These are phyloP conservation scores for Zoanthus sociatus DNA, from an alignment of 92 coral and sea anemone species.

Conservation along the genomic window DNA sequence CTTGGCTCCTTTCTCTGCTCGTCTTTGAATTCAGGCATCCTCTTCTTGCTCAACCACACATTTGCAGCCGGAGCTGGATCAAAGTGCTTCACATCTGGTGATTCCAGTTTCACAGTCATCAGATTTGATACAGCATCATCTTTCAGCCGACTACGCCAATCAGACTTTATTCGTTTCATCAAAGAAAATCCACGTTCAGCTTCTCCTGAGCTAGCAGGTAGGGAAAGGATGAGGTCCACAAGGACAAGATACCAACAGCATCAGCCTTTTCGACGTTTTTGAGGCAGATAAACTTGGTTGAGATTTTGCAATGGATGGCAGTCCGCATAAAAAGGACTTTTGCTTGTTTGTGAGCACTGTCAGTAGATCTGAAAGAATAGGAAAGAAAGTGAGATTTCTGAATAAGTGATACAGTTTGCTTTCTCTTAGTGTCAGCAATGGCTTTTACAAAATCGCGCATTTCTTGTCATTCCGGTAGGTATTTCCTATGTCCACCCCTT, in stretches of 20 bases:
- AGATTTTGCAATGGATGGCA: slow-evolving; percentile 1
- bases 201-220: not conserved
- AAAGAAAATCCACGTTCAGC: not conserved
- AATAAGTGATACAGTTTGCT: slow-evolving; percentile 6
- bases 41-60: not conserved
- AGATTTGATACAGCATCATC: slow-evolving; percentile 3
- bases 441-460: slow-evolving; percentile 9
- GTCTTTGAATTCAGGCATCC: not conserved
- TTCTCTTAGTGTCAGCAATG: slow-evolving; percentile 4
- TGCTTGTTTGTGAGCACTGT: not conserved
- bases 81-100: slow-evolving; percentile 21
- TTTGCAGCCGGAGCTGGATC: not conserved
- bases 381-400: slow-evolving; percentile 1
- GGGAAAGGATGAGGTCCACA: too few species aligned
- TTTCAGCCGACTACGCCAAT: slow-evolving; percentile 5
- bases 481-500: slow-evolving; percentile 25
- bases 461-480: not conserved
- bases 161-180: slow-evolving; percentile 3
- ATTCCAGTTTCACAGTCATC: slow-evolving; percentile 9
- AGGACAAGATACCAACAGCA: not conserved
- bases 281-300: not conserved
- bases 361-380: not conserved
- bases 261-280: slow-evolving; percentile 11
- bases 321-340: slow-evolving; percentile 1
- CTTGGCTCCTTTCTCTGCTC: slow-evolving; percentile 3